A percentile compares a stretch with the other conserved stretches of the same genome.
Conservation (phyloP, 2,888 invertebrate species). For the Tortricodes alternella region DNA sequence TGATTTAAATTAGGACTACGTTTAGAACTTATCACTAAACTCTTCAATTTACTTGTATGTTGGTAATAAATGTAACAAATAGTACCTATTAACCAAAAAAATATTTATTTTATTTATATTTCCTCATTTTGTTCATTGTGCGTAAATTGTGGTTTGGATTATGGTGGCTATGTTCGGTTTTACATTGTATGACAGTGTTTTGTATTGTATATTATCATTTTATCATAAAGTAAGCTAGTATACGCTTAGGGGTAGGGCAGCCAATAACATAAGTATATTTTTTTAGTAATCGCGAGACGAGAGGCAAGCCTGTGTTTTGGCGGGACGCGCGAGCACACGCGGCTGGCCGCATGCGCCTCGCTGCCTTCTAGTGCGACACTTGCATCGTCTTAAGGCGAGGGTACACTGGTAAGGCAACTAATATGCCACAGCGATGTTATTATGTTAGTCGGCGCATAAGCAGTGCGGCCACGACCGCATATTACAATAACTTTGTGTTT, state of each 20-base stretch:
- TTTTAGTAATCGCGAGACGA: not conserved
- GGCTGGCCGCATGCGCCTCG: not conserved
- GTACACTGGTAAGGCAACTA: too few species aligned
- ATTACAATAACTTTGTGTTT: too few species aligned
- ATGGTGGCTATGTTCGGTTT: slow-evolving; percentile 24
- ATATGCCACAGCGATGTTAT: too few species aligned
- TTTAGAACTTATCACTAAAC: slow-evolving; percentile 2
- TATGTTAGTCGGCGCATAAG: too few species aligned
- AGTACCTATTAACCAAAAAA: slow-evolving; percentile 54
- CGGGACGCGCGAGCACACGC: not conserved
- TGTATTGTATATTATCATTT: not conserved
- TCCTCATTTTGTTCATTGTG: slow-evolving; percentile 34
- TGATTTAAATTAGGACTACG: not conserved
- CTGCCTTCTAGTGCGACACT: not conserved
- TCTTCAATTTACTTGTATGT: slow-evolving; percentile 5
- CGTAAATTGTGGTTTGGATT: slow-evolving; percentile 32
- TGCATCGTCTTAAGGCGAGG: not conserved
- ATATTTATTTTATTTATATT: slow-evolving; percentile 66
- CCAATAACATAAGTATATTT: slow-evolving; percentile 9
- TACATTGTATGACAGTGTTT: slow-evolving; percentile 15
- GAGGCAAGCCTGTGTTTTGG: not conserved
- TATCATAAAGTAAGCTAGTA: too few species aligned
- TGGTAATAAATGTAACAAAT: slow-evolving; percentile 8
- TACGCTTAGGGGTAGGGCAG: too few species aligned
- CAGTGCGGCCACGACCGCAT: too few species aligned